Base-by-base conservation (phyloP, 1,140 invertebrate species). In the Aphidius gifuensis region DNA sequence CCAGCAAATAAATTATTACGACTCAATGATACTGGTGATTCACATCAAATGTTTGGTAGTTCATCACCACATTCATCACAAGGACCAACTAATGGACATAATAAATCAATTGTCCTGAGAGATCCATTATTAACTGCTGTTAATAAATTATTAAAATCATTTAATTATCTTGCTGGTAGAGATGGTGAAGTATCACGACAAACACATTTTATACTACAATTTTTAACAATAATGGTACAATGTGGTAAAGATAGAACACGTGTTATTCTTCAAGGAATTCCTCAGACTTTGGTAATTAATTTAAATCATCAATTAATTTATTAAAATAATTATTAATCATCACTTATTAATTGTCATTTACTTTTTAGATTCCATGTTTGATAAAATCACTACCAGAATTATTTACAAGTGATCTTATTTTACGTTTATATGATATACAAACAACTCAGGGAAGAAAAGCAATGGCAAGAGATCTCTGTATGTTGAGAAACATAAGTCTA, bases 151-250 rank as follows among this genome's bases (percentile, higher is more conserved):
- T 92, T 91, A 67, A 85, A 85, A 32, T 85, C 88, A 50, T 91
- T 94, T 66, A 83, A 86, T 9, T 85, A 88, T 59, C 84, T 93
- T 16, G 87, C 88, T n/a, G 85, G 85, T 11, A 87, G 88, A 67
- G 88, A 90, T 66, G 86, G 87, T 0, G 86, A 90, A 64, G 83
- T 95, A 0, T 91, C 90, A 11, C 90, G 92, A 56, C 90, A 93
- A 68, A 92, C 91, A 5, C 87, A 92, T 70, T 95, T 96, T 76
- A 90, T 94, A 57, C 86, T 93, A 61, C 85, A 90, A 67, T 92
- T 96, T 74, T 80, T 95, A n/a, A 84, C 90, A 58, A 84, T 89
- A 68, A 83, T 91, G 39, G 91, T 95, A 3, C 85, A 90, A 67
- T 93, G 91, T 80, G 90, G 91, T 1, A 86, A 87, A 49, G 88